phyloP scores from a whole-genome alignment of 1,140 invertebrate species.

The Acromyrmex heyeri region DNA sequence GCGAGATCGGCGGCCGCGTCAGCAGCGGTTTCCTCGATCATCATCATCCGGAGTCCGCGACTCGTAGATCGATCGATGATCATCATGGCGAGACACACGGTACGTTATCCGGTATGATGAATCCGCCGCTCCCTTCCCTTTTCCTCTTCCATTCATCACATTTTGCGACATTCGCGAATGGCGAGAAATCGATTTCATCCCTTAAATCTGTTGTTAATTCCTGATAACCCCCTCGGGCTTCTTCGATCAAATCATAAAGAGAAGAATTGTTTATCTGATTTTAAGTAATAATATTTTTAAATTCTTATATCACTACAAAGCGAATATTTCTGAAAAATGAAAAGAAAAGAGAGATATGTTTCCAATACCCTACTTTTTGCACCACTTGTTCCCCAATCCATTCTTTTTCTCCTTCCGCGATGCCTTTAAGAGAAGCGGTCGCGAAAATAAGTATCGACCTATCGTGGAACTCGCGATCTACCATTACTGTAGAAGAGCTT shows the following conservation, averaged over 20 bases:
- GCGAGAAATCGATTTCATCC: background rate
- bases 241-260: background rate
- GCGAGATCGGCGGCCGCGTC: conserved; percentile 56
- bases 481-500: conserved; percentile 6
- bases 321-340: background rate
- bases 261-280: background rate
- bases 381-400: background rate
- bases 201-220: background rate
- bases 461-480: conserved; percentile 29
- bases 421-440: background rate
- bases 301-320: background rate
- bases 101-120: conserved; percentile 36
- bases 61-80: background rate
- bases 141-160: too few species aligned
- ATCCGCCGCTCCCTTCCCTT: background rate
- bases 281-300: background rate
- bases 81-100: conserved; percentile 52
- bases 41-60: background rate
- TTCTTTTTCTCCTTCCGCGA: background rate
- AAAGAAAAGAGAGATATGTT: background rate
- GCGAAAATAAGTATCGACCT: conserved; percentile 39
- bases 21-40: conserved; percentile 53
- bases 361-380: background rate
- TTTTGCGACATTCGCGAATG: background rate
- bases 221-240: background rate